Evolutionary conservation across 2,113 vertebrate genomes (phyloP).

Genomic region (Pogona vitticeps): DNA sequence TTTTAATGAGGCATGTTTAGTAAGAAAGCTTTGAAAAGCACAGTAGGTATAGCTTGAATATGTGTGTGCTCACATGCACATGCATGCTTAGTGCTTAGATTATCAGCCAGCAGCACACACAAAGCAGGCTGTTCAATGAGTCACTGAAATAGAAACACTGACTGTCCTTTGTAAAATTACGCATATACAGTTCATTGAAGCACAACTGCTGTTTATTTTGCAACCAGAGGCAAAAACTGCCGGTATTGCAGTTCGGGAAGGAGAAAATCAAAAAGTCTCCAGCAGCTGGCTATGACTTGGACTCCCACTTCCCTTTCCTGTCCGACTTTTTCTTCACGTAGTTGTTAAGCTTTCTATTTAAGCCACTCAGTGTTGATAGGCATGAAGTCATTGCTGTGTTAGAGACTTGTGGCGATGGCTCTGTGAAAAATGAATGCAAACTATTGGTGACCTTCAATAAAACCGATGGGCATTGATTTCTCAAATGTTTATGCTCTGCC

Average conservation of each 20-base stretch:
- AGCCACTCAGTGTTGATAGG: neutral
- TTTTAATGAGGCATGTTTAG: slow-evolving; percentile 1
- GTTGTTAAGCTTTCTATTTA: neutral
- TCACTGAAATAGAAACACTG: accelerated
- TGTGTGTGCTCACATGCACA: neutral
- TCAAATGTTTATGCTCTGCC: neutral
- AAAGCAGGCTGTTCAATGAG: accelerated
- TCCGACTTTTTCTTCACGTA: neutral
- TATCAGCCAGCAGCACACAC: neutral
- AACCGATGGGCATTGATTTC: neutral
- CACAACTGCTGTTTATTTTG: slow-evolving; percentile 25
- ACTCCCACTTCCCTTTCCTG: neutral
- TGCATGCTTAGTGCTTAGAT: neutral
- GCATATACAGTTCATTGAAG: neutral
- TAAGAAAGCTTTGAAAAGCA: neutral
- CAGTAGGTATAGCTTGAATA: accelerated
- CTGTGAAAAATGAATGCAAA: neutral
- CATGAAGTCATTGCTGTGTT: neutral
- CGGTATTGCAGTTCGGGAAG: accelerated
- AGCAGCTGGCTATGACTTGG: neutral
- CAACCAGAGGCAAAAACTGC: neutral
- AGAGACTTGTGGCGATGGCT: neutral
- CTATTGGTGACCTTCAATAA: neutral
- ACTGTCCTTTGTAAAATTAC: accelerated
- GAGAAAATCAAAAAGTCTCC: neutral